phyloP scores from a whole-genome alignment of 30 jellyfish, hydroid and myxozoan species.

The Cassiopea xamachana region DNA sequence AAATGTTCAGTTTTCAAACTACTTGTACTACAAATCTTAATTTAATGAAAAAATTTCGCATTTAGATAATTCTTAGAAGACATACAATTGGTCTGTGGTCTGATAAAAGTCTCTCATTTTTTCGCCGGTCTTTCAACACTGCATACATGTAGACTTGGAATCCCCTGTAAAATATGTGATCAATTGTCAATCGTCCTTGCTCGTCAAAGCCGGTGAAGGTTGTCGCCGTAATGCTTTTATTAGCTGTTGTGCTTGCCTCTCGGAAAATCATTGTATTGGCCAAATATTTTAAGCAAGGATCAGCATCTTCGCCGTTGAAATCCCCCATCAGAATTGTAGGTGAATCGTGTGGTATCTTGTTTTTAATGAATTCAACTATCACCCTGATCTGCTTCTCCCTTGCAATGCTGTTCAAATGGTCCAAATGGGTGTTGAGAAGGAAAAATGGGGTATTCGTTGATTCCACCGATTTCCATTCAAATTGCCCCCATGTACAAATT shows the following conservation, averaged over 20 bases:
- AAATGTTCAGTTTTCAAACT: neutral
- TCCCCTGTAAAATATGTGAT: constrained; percentile 26
- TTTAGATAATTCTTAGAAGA: neutral
- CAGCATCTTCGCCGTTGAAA: constrained; percentile 27
- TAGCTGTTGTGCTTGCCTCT: constrained; percentile 27
- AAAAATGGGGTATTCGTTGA: neutral
- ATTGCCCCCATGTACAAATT: constrained; percentile 44
- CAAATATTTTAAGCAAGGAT: constrained; percentile 7
- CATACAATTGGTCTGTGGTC: constrained; percentile 37
- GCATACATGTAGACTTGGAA: constrained; percentile 11
- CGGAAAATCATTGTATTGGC: neutral
- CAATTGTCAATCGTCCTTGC: neutral
- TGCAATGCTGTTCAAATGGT: neutral
- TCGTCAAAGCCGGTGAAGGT: constrained; percentile 33
- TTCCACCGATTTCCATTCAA: neutral
- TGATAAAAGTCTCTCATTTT: constrained; percentile 24
- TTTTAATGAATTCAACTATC: neutral
- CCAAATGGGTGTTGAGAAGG: constrained; percentile 42
- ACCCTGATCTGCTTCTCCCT: constrained; percentile 18
- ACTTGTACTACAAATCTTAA: neutral
- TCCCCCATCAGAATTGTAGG: constrained; percentile 34
- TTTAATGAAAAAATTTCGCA: neutral
- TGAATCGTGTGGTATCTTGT: neutral
- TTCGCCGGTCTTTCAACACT: constrained; percentile 22
- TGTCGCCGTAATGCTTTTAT: neutral